phyloP scores from a whole-genome alignment of 2,797 vertebrate species.

The Ataeniobius toweri region DNA sequence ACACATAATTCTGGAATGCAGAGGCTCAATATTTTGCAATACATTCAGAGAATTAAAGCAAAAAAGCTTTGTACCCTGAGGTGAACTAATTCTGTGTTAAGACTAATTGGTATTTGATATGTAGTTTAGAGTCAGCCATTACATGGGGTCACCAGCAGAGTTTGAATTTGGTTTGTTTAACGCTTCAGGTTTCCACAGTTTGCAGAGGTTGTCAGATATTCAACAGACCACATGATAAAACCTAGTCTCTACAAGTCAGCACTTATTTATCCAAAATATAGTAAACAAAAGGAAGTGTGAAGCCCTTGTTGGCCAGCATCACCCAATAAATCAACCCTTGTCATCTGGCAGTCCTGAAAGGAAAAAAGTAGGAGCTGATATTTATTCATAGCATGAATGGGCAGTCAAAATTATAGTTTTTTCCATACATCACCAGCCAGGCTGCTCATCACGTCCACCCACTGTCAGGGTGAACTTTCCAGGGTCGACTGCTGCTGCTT shows the following conservation, averaged over 20 bases:
- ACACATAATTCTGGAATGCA: neutral
- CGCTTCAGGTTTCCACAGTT: slow-evolving; percentile 27
- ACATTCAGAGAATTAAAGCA: neutral
- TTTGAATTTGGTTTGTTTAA: slow-evolving; percentile 17
- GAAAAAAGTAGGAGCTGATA: slow-evolving; percentile 34
- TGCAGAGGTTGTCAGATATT: slow-evolving; percentile 34
- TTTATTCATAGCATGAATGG: slow-evolving; percentile 47
- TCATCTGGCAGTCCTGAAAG: slow-evolving; percentile 25
- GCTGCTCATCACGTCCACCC: slow-evolving; percentile 45
- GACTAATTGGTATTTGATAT: slow-evolving; percentile 6
- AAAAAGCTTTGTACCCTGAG: slow-evolving; percentile 5
- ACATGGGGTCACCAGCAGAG: slow-evolving; percentile 12
- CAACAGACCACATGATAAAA: slow-evolving; percentile 2
- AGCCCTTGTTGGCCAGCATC: neutral
- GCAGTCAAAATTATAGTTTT: slow-evolving; percentile 22
- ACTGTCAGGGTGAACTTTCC: slow-evolving; percentile 53
- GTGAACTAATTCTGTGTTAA: neutral
- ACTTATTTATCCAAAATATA: neutral
- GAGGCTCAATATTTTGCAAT: neutral
- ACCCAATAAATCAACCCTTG: slow-evolving; percentile 25
- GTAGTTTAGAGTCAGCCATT: slow-evolving; percentile 9
- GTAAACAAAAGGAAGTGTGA: neutral
- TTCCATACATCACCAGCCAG: slow-evolving; percentile 52
- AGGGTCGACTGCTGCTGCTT: slow-evolving; percentile 21
- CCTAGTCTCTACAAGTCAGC: neutral